Conservation (phyloP, 2,888 invertebrate species). For the Corbicula japonica region DNA sequence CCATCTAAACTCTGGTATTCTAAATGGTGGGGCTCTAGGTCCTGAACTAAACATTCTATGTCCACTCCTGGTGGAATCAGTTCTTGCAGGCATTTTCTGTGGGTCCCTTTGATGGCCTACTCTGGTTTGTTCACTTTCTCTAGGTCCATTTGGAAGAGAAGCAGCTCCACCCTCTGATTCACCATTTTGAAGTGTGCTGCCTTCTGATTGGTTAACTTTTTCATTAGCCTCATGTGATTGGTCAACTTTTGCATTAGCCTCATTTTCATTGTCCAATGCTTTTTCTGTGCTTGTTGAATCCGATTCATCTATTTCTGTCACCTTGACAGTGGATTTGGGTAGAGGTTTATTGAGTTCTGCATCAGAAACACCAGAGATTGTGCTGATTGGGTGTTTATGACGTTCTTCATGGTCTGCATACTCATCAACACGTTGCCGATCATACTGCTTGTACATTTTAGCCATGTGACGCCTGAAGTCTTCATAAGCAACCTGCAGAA, state of each 20-base stretch:
- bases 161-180: constrained; percentile 21
- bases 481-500: constrained; percentile 95
- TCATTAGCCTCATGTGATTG: constrained; percentile 40
- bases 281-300: constrained; percentile 49
- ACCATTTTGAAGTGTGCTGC: constrained; percentile 30
- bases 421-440: constrained; percentile 96
- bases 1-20: constrained; percentile 99
- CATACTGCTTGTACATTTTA: constrained; percentile 94
- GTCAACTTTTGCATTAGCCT: constrained; percentile 36
- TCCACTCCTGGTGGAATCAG: constrained; percentile 71
- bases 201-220: constrained; percentile 36
- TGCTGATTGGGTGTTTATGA: constrained; percentile 97
- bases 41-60: constrained; percentile 85
- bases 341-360: constrained; percentile 66
- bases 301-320: constrained; percentile 78
- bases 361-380: constrained; percentile 92
- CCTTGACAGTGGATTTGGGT: constrained; percentile 80
- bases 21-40: constrained; percentile 90
- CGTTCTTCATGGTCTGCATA: constrained; percentile 97
- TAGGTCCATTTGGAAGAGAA: constrained; percentile 33
- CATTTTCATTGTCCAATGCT: constrained; percentile 51
- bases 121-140: constrained; percentile 5
- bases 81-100: constrained; percentile 63
- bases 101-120: constrained; percentile 51
- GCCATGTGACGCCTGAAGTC: constrained; percentile 99